These are phyloP conservation scores for Cantharis rustica DNA, from an alignment of 2,888 invertebrate genomes.

Conservation along the genomic window DNA sequence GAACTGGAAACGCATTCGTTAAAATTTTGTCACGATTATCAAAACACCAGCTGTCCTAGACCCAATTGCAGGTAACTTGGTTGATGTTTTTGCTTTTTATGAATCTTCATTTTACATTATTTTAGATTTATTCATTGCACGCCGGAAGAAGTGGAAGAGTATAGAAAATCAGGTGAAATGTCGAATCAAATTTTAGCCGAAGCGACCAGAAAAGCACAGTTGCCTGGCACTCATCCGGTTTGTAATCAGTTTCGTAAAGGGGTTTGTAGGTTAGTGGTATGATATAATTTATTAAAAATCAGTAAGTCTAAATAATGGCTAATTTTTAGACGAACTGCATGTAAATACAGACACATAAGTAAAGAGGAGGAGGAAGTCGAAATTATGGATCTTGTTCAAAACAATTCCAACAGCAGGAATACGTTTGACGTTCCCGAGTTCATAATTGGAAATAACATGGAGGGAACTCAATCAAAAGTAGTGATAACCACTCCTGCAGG, in stretches of 20 bases:
- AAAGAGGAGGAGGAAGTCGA: conserved; percentile 54
- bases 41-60: conserved; percentile 77
- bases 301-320: background rate
- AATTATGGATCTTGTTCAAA: conserved; percentile 50
- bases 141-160: conserved; percentile 76
- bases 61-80: conserved; percentile 63
- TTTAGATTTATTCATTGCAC: conserved; percentile 76
- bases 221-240: conserved; percentile 55
- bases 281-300: background rate
- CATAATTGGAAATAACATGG: conserved; percentile 18
- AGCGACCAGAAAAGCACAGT: conserved; percentile 54
- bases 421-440: conserved; percentile 23
- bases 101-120: conserved; percentile 4
- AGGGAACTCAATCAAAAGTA: conserved; percentile 17
- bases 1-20: conserved; percentile 54
- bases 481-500: conserved; percentile 10
- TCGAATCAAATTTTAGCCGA: conserved; percentile 62
- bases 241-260: conserved; percentile 61
- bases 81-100: background rate
- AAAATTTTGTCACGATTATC: conserved; percentile 69
- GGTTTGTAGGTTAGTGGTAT: conserved; percentile 50
- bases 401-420: conserved; percentile 36
- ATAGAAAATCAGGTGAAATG: conserved; percentile 72
- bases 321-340: conserved; percentile 41
- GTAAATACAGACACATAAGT: conserved; percentile 54